Evolutionary conservation across 2,113 vertebrate genomes (phyloP).

Genomic region (Microtus montanus): DNA sequence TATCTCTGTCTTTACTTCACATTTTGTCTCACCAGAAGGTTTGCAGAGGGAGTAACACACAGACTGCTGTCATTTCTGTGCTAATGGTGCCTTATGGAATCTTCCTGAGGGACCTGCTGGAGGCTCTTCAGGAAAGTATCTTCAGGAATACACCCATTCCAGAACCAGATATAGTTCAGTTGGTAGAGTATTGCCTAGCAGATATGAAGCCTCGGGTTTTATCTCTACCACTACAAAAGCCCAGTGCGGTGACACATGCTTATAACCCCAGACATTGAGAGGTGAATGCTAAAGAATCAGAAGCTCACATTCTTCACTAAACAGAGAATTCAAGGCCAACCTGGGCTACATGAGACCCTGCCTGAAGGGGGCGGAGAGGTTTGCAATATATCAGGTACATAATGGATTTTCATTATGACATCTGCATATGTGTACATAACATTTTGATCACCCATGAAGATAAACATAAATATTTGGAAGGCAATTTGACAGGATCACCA

Average conservation of each 20-base stretch:
- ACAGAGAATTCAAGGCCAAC: neutral
- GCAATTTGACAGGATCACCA: neutral
- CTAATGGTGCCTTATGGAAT: too few species aligned
- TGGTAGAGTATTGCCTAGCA: too few species aligned
- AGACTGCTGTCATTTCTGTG: neutral
- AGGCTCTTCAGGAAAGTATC: neutral
- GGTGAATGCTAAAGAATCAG: too few species aligned
- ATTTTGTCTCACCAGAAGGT: neutral
- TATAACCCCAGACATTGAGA: neutral
- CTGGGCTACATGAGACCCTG: neutral
- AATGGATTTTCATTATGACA: neutral
- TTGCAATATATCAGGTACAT: neutral
- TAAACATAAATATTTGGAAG: neutral
- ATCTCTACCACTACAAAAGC: neutral
- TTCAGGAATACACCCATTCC: neutral
- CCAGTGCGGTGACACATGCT: too few species aligned
- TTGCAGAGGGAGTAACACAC: neutral
- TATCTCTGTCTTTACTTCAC: neutral
- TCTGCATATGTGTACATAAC: neutral
- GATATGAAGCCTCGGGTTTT: too few species aligned
- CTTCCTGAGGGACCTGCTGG: neutral
- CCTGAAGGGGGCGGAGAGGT: rapidly evolving
- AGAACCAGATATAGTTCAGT: neutral
- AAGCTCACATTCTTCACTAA: neutral
- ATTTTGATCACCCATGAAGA: neutral